phyloP scores from a whole-genome alignment of 1,140 invertebrate species.

The Pseudomyrmex pallidus region DNA sequence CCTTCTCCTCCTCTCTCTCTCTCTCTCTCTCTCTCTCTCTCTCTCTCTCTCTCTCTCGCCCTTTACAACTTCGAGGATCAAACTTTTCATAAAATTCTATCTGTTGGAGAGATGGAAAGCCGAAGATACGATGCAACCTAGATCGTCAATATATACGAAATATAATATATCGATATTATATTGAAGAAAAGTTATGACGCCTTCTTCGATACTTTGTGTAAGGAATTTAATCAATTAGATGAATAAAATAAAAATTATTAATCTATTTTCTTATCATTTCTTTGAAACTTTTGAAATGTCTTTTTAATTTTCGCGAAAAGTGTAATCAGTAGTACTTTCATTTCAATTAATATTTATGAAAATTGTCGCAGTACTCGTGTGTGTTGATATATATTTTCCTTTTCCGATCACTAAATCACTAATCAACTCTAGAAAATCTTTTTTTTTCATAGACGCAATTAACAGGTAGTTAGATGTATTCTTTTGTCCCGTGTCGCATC shows the following conservation, averaged over 20 bases:
- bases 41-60: background rate
- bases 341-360: background rate
- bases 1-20: background rate
- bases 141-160: constrained; percentile 16
- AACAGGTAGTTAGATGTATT: constrained; percentile 4
- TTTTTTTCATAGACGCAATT: too few relatives aligned
- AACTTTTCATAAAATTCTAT: constrained; percentile 51
- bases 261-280: background rate
- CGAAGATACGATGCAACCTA: background rate
- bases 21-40: background rate
- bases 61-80: constrained; percentile 1
- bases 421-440: background rate
- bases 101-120: constrained; percentile 19
- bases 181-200: background rate
- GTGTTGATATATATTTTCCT: constrained; percentile 7
- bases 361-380: constrained; percentile 1
- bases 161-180: constrained; percentile 8
- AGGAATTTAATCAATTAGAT: background rate
- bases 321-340: too few relatives aligned
- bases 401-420: background rate
- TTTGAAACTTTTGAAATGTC: background rate
- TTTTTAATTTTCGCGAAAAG: too few relatives aligned
- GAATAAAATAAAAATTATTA: background rate
- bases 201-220: background rate
- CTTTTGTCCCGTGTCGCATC: constrained; percentile 39